Evolutionary conservation across 2,113 vertebrate genomes (phyloP).

Genomic region (Psophia crepitans): DNA sequence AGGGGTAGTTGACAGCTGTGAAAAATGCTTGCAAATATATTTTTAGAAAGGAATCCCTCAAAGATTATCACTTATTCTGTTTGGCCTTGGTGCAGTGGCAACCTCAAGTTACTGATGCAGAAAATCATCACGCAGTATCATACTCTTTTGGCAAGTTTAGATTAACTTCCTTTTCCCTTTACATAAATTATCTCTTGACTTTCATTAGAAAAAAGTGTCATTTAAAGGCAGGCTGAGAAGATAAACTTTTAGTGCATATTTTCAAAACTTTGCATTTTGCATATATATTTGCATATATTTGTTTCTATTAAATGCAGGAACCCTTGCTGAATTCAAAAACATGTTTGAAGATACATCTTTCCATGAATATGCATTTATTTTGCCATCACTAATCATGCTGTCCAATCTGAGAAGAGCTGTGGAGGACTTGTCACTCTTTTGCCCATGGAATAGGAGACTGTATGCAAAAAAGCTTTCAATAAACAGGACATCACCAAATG

Average conservation of each 20-base stretch:
- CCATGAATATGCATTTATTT: background rate
- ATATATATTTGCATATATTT: too few species aligned
- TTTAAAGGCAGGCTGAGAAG: background rate
- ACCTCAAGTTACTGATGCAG: background rate
- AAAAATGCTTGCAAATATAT: background rate
- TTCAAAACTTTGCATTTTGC: too few species aligned
- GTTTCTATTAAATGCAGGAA: background rate
- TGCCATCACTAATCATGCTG: background rate
- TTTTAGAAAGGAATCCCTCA: slow-evolving; percentile 45
- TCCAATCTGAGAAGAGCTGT: background rate
- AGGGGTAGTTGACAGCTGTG: background rate
- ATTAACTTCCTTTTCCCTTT: background rate
- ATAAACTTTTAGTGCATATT: background rate
- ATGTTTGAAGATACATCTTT: background rate
- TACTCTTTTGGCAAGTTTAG: background rate
- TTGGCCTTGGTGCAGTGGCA: background rate
- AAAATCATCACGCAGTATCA: background rate
- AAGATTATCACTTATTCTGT: background rate
- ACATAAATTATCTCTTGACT: background rate
- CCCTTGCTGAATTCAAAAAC: background rate
- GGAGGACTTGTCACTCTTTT: background rate
- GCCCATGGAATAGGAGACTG: background rate
- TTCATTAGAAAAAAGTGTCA: background rate
- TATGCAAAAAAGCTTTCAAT: background rate
- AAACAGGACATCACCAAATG: background rate